phyloP scores from a whole-genome alignment of 2,797 vertebrate species.

The Enteromius trimaculatus region DNA sequence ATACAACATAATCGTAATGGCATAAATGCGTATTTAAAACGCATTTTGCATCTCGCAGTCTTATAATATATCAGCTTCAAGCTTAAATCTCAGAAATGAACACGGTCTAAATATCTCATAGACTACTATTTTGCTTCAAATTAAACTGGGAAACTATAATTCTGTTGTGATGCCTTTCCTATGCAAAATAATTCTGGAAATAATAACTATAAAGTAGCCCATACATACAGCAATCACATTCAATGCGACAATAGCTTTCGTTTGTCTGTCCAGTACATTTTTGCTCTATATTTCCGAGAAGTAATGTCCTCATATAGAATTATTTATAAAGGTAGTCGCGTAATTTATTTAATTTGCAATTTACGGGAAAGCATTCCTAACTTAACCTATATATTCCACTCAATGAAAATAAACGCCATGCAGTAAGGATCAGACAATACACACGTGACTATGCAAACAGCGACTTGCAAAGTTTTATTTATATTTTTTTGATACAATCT shows the following conservation, averaged over 20 bases:
- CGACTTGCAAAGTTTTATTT: slow-evolving; percentile 48
- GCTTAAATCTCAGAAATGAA: background rate
- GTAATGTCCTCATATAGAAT: background rate
- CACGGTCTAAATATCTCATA: background rate
- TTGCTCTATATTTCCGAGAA: background rate
- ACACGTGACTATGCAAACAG: background rate
- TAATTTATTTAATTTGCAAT: background rate
- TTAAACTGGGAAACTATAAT: background rate
- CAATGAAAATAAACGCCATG: background rate
- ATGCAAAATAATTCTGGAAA: background rate
- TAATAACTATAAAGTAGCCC: too few relatives aligned
- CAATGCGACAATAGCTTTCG: background rate
- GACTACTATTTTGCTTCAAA: background rate
- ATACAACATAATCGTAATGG: background rate
- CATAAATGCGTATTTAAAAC: background rate
- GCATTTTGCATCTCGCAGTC: background rate
- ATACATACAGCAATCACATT: background rate
- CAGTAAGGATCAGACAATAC: background rate
- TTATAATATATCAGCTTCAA: background rate
- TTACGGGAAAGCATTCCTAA: background rate
- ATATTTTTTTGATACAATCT: slow-evolving; percentile 60
- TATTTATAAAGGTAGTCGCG: background rate
- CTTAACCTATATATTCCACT: background rate
- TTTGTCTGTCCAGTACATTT: background rate
- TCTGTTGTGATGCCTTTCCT: background rate